Percentiles rank a stretch among this genome's conserved stretches.
These are phyloP conservation scores for Trissolcus brochymenae DNA, from an alignment of 2,888 invertebrate species.

Conservation along the genomic window DNA sequence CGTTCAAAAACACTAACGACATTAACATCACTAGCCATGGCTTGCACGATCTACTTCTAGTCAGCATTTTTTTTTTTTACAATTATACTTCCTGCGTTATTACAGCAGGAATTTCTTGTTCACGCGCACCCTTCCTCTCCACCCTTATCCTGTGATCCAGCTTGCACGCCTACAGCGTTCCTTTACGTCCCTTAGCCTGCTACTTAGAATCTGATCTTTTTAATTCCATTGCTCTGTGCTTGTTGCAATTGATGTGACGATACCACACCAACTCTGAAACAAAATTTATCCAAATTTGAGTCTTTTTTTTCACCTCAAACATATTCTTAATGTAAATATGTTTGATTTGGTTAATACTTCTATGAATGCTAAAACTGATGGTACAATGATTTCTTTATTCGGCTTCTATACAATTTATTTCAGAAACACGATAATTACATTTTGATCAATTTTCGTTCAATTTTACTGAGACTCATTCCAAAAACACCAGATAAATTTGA, in stretches of 20 bases:
- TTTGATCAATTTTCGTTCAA: too few relatives aligned
- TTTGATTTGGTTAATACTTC: too few relatives aligned
- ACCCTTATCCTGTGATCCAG: slow-evolving; percentile 21
- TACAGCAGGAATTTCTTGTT: slow-evolving; percentile 20
- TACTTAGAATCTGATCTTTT: slow-evolving; percentile 38
- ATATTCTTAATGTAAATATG: too few relatives aligned
- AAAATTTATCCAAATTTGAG: neutral
- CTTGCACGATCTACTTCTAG: slow-evolving; percentile 13
- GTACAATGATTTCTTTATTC: too few relatives aligned
- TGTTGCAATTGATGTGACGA: slow-evolving; percentile 29
- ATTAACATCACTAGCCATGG: slow-evolving; percentile 44
- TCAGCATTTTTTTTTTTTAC: slow-evolving; percentile 41
- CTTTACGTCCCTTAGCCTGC: slow-evolving; percentile 33
- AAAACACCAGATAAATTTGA: too few relatives aligned
- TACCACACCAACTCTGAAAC: slow-evolving; percentile 41
- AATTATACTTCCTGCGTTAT: slow-evolving; percentile 16
- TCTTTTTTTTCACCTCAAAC: too few relatives aligned
- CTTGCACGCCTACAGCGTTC: slow-evolving; percentile 31
- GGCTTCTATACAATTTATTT: too few relatives aligned
- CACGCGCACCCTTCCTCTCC: slow-evolving; percentile 22
- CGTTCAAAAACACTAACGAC: slow-evolving; percentile 29
- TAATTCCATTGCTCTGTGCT: slow-evolving; percentile 34
- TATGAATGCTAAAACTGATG: too few relatives aligned
- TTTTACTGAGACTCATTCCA: too few relatives aligned
- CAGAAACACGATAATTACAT: too few relatives aligned